These are phyloP conservation scores for Cryptoprocta ferox DNA, from an alignment of 2,797 vertebrate species.

Conservation along the genomic window DNA sequence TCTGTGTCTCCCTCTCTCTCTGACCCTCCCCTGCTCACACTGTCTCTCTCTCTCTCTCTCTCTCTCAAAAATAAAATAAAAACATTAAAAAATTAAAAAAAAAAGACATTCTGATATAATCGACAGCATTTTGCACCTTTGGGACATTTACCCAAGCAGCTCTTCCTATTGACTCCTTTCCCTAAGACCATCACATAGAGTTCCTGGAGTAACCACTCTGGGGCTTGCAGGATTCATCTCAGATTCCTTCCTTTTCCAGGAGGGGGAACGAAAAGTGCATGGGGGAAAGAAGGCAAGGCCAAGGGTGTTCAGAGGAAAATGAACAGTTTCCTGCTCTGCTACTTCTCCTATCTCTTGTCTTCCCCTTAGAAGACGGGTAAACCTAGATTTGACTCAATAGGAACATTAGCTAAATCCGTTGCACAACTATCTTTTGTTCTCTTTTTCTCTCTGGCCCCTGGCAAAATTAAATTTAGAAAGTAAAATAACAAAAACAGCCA, in stretches of 20 bases:
- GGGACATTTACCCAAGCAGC: not conserved
- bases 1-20: too few relatives aligned
- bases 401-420: not conserved
- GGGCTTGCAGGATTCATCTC: not conserved
- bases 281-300: not conserved
- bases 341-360: not conserved
- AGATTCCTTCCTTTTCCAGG: not conserved
- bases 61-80: too few relatives aligned
- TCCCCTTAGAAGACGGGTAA: not conserved
- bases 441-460: not conserved
- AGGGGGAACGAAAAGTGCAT: not conserved
- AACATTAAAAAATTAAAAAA: too few relatives aligned
- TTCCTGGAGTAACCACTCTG: not conserved
- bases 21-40: too few relatives aligned
- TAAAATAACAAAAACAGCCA: constrained; percentile 17
- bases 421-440: not conserved
- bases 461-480: not conserved
- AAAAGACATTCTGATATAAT: not conserved
- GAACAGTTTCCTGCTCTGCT: not conserved
- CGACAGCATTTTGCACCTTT: not conserved
- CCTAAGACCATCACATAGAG: not conserved
- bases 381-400: not conserved
- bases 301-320: not conserved
- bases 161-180: not conserved
- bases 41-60: too few relatives aligned